These are phyloP conservation scores for Apotomis turbidana DNA, from an alignment of 2,888 invertebrate genomes.

Conservation along the genomic window DNA sequence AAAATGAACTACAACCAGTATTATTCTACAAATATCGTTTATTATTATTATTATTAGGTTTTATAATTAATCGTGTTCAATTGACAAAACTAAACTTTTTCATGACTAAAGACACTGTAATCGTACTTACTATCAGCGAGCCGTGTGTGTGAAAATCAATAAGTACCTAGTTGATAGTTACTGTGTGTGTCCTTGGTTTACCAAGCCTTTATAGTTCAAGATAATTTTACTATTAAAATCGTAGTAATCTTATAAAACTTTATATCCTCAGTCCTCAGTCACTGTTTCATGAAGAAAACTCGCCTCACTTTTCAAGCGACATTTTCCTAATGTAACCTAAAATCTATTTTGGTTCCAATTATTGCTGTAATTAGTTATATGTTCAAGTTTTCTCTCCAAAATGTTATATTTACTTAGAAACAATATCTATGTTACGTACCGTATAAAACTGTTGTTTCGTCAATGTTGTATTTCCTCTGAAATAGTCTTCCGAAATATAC, in stretches of 20 bases:
- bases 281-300: not conserved
- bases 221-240: too few relatives aligned
- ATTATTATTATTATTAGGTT: not conserved
- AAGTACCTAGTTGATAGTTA: conserved; percentile 3
- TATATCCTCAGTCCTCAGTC: not conserved
- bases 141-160: conserved; percentile 17
- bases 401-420: too few relatives aligned
- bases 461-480: conserved; percentile 33
- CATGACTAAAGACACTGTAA: not conserved
- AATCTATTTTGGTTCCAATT: conserved; percentile 2
- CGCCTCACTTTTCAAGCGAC: not conserved
- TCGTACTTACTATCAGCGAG: not conserved
- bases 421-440: conserved; percentile 4
- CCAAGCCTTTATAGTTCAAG: not conserved
- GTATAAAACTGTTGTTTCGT: conserved; percentile 33
- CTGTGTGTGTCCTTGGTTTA: not conserved
- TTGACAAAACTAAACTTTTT: not conserved
- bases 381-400: too few relatives aligned
- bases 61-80: not conserved
- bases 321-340: conserved; percentile 10
- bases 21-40: not conserved
- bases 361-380: not conserved
- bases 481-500: conserved; percentile 26
- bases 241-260: not conserved
- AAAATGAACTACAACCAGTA: not conserved